Evolutionary conservation across 2,113 vertebrate species (phyloP).

Genomic region (Labeo rohita): DNA sequence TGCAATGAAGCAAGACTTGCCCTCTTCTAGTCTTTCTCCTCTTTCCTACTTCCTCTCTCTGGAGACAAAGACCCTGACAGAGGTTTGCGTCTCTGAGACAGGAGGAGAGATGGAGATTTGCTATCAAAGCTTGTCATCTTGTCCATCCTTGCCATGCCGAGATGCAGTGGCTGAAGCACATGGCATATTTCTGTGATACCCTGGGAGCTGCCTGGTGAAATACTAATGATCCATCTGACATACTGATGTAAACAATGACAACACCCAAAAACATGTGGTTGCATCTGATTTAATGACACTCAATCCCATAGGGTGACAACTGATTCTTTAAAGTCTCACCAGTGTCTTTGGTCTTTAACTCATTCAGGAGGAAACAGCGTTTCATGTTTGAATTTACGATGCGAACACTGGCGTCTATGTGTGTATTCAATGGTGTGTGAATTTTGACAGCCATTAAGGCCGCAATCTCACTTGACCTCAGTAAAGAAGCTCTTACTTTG

Average conservation of each 20-base stretch:
- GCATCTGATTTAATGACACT: not conserved
- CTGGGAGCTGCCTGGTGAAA: not conserved
- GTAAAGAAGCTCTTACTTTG: slow-evolving; percentile 37
- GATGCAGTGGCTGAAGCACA: slow-evolving; percentile 28
- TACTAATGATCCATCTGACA: not conserved
- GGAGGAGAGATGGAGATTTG: slow-evolving; percentile 39
- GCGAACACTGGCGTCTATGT: not conserved
- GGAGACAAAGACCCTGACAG: slow-evolving; percentile 38
- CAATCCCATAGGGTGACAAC: not conserved
- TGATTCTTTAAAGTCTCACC: not conserved
- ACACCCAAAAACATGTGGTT: not conserved
- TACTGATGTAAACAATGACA: not conserved
- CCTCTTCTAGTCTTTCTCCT: slow-evolving; percentile 42
- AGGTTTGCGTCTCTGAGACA: slow-evolving; percentile 18
- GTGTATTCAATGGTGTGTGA: slow-evolving; percentile 41
- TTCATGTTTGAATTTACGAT: slow-evolving; percentile 40
- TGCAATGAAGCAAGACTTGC: slow-evolving; percentile 35
- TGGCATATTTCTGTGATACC: slow-evolving; percentile 9
- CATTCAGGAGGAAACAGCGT: slow-evolving; percentile 21
- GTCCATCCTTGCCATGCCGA: slow-evolving; percentile 38
- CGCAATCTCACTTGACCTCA: slow-evolving; percentile 45
- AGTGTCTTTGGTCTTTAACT: not conserved
- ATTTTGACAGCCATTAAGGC: slow-evolving; percentile 50
- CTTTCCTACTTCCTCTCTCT: slow-evolving; percentile 41
- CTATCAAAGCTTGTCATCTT: slow-evolving; percentile 62